Evolutionary conservation across 2,797 vertebrate genomes (phyloP).

Genomic region (Cryptoblepharus egeriae): DNA sequence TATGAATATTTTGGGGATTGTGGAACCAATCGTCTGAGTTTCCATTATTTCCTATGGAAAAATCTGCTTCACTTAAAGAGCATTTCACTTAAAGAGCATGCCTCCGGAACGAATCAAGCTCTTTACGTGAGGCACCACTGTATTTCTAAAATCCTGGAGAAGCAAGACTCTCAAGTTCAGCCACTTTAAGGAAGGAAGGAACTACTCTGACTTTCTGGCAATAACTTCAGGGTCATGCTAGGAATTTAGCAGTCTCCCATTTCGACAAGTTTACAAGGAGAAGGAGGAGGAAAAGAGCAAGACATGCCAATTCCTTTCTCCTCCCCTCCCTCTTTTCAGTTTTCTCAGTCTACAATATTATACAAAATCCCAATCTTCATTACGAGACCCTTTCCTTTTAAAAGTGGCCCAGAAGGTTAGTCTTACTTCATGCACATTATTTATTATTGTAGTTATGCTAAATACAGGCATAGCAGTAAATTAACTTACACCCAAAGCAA

Average conservation of each 20-base stretch:
- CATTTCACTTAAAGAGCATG: too few relatives aligned
- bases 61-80: too few relatives aligned
- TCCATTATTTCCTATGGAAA: too few relatives aligned
- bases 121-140: too few relatives aligned
- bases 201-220: too few relatives aligned
- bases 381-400: neutral
- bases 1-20: too few relatives aligned
- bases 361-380: neutral
- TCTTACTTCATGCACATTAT: too few relatives aligned
- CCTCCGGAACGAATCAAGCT: too few relatives aligned
- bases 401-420: neutral
- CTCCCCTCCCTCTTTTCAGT: neutral
- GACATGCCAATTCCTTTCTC: neutral
- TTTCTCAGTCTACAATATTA: neutral
- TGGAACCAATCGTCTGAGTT: too few relatives aligned
- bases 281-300: too few relatives aligned
- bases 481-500: neutral
- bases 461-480: neutral
- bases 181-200: neutral
- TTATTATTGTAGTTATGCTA: neutral
- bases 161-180: neutral
- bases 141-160: neutral
- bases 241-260: neutral
- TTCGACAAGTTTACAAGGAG: neutral
- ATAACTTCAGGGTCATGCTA: neutral